Percentiles rank a stretch among this genome's conserved stretches.
These are phyloP conservation scores for Oceanodroma tethys DNA, from an alignment of 2,113 vertebrate species.

Conservation along the genomic window DNA sequence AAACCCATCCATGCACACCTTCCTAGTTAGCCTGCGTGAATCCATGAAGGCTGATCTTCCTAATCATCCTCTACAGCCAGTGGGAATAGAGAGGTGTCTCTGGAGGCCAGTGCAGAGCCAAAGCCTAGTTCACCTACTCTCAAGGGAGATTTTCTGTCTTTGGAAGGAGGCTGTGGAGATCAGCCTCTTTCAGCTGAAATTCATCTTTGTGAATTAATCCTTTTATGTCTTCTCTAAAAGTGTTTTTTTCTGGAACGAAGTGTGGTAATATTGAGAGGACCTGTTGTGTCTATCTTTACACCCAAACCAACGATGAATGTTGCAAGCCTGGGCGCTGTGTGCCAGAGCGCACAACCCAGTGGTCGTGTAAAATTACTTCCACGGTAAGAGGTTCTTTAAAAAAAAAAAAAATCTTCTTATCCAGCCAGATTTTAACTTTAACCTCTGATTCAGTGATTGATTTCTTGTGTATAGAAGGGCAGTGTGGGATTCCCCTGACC, in stretches of 20 bases:
- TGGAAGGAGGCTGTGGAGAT: background rate
- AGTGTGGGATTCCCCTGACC: background rate
- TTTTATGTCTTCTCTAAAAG: background rate
- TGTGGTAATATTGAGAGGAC: background rate
- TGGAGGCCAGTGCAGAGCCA: background rate
- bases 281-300: background rate
- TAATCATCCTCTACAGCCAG: background rate
- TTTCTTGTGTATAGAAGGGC: background rate
- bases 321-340: background rate
- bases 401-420: background rate
- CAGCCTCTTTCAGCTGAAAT: background rate
- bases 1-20: background rate
- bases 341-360: background rate
- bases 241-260: background rate
- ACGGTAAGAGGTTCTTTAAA: background rate
- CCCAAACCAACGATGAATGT: background rate
- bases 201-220: background rate
- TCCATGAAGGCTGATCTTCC: background rate
- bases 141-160: background rate
- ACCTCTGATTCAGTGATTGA: background rate
- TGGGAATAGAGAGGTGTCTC: background rate
- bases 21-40: background rate
- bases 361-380: background rate
- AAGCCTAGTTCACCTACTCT: background rate
- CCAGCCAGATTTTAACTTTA: background rate